Conservation (phyloP, 2,113 vertebrate genomes). For the Vulpes lagopus region DNA sequence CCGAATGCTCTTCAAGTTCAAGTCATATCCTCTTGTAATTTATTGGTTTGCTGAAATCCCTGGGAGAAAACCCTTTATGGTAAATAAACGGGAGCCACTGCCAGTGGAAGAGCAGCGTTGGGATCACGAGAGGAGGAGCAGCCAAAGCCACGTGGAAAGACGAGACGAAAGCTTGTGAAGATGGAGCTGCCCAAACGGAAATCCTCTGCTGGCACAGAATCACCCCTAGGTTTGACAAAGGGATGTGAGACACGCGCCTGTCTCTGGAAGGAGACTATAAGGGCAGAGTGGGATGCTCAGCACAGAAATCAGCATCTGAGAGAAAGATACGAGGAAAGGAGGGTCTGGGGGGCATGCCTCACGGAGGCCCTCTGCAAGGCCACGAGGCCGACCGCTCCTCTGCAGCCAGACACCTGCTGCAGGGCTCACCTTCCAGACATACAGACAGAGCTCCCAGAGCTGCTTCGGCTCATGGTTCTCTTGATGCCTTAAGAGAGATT, state of each 20-base stretch:
- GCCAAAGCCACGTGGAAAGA: constrained; percentile 9
- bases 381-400: not conserved
- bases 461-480: constrained; percentile 41
- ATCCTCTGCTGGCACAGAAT: not conserved
- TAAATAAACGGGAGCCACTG: constrained; percentile 82
- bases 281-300: not conserved
- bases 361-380: accelerated
- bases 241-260: not conserved
- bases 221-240: not conserved
- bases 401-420: not conserved
- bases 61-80: constrained; percentile 73
- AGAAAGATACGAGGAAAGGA: not conserved
- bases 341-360: not conserved
- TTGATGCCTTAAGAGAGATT: constrained; percentile 70
- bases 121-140: constrained; percentile 31
- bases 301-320: not conserved
- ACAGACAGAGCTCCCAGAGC: not conserved
- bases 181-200: constrained; percentile 12
- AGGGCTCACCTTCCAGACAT: not conserved
- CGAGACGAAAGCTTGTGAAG: not conserved
- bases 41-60: not conserved
- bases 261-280: not conserved
- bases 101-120: constrained; percentile 43
- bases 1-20: constrained; percentile 19
- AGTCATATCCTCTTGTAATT: not conserved